phyloP scores from a whole-genome alignment of 2,888 invertebrate species.

The Pseudolycoriella hygida region DNA sequence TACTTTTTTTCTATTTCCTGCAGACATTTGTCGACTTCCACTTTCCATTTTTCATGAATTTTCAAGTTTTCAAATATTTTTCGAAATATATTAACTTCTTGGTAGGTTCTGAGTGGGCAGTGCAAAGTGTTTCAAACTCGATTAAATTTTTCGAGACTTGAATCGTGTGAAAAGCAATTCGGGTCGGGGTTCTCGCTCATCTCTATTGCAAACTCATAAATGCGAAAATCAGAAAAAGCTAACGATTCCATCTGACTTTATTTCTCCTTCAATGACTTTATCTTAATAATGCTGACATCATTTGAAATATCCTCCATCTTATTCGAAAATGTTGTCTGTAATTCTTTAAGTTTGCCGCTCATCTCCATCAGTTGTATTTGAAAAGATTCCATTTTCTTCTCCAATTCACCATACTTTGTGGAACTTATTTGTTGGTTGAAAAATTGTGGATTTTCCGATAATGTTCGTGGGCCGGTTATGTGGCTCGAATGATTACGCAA shows the following conservation, averaged over 20 bases:
- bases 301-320: conserved; percentile 4
- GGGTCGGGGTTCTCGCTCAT: too few species aligned
- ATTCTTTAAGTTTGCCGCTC: background rate
- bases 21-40: too few species aligned
- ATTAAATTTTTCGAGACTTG: too few species aligned
- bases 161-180: too few species aligned
- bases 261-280: background rate
- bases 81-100: too few species aligned
- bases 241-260: background rate
- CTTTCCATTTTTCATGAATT: too few species aligned
- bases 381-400: conserved; percentile 2
- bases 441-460: conserved; percentile 2
- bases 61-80: too few species aligned
- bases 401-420: conserved; percentile 1
- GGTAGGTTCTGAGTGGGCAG: too few species aligned
- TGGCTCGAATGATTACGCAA: conserved; percentile 2
- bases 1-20: too few species aligned
- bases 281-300: background rate
- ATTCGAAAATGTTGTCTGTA: background rate
- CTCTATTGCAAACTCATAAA: too few species aligned
- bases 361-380: conserved; percentile 2
- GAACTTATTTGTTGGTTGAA: background rate
- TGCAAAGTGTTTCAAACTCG: too few species aligned
- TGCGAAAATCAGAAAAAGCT: too few species aligned
- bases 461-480: background rate